Evolutionary conservation across 2,888 invertebrate genomes (phyloP).

Genomic region (Autographa gamma): DNA sequence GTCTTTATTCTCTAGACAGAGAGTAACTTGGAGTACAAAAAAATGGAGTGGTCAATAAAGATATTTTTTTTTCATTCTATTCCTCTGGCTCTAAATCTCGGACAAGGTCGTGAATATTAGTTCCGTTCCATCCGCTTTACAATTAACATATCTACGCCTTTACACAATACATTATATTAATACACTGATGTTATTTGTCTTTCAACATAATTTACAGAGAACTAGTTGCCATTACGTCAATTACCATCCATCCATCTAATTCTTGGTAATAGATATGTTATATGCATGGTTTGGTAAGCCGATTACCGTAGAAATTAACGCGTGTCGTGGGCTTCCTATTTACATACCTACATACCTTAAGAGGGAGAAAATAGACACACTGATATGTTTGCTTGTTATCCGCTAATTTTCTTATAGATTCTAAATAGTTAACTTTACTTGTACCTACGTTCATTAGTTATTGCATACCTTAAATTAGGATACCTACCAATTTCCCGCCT

Average conservation of each 20-base stretch:
- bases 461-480: too few relatives aligned
- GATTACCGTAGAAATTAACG: slow-evolving; percentile 2
- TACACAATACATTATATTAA: background rate
- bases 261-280: slow-evolving; percentile 5
- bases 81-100: too few relatives aligned
- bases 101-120: background rate
- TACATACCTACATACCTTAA: background rate
- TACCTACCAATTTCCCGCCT: too few relatives aligned
- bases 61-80: too few relatives aligned
- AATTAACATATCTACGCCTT: background rate
- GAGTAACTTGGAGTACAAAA: too few relatives aligned
- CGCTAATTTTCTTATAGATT: too few relatives aligned
- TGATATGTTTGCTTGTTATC: too few relatives aligned
- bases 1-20: too few relatives aligned
- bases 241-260: slow-evolving; percentile 4
- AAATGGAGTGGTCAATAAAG: too few relatives aligned
- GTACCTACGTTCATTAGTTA: too few relatives aligned
- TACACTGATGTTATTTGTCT: background rate
- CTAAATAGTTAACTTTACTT: too few relatives aligned
- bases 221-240: slow-evolving; percentile 2
- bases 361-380: background rate
- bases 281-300: background rate
- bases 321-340: background rate
- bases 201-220: background rate
- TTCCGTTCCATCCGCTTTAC: background rate